These are phyloP conservation scores for Vanessa cardui DNA, from an alignment of 2,888 invertebrate genomes.

Conservation along the genomic window DNA sequence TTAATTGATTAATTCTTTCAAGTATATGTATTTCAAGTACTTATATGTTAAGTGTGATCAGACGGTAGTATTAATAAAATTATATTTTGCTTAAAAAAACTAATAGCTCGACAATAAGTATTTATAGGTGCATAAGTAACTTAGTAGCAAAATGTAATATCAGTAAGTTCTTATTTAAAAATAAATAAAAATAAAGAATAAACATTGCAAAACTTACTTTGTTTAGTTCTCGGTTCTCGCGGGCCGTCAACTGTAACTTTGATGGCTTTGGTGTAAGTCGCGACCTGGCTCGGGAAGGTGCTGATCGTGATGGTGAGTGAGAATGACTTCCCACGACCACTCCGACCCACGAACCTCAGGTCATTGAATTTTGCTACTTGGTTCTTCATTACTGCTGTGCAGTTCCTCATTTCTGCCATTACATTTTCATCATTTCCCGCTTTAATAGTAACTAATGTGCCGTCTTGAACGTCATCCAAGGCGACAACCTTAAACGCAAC, in stretches of 20 bases:
- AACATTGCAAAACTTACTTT: constrained; percentile 88
- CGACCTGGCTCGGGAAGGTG: constrained; percentile 89
- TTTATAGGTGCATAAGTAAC: too few relatives aligned
- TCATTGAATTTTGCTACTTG: constrained; percentile 99
- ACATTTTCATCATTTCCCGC: constrained; percentile 99
- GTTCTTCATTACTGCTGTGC: constrained; percentile 97
- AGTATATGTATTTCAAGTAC: too few relatives aligned
- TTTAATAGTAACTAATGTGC: constrained; percentile 95
- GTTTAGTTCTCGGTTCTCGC: constrained; percentile 97
- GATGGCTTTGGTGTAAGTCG: constrained; percentile 97
- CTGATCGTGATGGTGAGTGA: constrained; percentile 96
- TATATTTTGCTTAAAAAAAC: too few relatives aligned
- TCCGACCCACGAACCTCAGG: constrained; percentile 97
- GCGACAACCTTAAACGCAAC: constrained; percentile 98
- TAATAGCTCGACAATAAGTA: too few relatives aligned
- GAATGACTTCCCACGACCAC: constrained; percentile 98
- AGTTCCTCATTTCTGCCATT: constrained; percentile 97
- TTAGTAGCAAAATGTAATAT: too few relatives aligned
- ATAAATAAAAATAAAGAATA: background rate
- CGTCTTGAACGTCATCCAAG: constrained; percentile 96
- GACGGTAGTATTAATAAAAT: too few relatives aligned
- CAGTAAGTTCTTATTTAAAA: too few relatives aligned
- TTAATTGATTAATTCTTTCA: too few relatives aligned
- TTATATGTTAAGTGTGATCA: too few relatives aligned
- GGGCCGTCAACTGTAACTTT: constrained; percentile 99